Evolutionary conservation across 2,113 vertebrate genomes (phyloP).

Genomic region (Pygoscelis adeliae): DNA sequence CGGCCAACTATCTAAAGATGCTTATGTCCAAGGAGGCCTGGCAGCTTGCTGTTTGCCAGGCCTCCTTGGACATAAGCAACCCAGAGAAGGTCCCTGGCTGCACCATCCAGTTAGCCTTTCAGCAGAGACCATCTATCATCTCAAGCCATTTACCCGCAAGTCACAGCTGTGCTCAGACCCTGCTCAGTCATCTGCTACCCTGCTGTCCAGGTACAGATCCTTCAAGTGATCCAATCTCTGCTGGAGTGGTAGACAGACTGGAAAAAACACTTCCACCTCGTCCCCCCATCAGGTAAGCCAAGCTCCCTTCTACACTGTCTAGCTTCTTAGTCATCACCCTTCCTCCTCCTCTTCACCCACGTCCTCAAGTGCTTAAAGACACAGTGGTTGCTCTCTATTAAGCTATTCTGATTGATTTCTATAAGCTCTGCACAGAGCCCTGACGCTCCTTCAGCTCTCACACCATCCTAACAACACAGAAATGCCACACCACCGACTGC

Average conservation of each 20-base stretch:
- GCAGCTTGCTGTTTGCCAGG: not conserved
- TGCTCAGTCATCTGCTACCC: not conserved
- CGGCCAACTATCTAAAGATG: not conserved
- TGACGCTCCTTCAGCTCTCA: not conserved
- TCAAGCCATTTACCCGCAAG: not conserved
- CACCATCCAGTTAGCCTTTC: not conserved
- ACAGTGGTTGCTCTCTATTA: not conserved
- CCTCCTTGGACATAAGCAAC: not conserved
- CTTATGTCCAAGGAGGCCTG: not conserved
- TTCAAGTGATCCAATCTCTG: not conserved
- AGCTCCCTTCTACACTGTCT: not conserved
- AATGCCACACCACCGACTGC: accelerated
- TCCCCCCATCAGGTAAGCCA: not conserved
- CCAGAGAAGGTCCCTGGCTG: not conserved
- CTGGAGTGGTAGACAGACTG: not conserved
- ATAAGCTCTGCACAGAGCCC: not conserved
- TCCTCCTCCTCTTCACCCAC: not conserved
- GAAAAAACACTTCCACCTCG: not conserved
- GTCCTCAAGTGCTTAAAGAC: not conserved
- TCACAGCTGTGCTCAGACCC: not conserved
- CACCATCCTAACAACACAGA: not conserved
- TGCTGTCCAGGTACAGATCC: not conserved
- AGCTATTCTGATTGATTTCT: not conserved
- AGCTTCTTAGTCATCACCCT: not conserved
- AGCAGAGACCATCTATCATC: not conserved